These are phyloP conservation scores for Takifugu ocellatus DNA, from an alignment of 2,797 vertebrate genomes.

Conservation along the genomic window DNA sequence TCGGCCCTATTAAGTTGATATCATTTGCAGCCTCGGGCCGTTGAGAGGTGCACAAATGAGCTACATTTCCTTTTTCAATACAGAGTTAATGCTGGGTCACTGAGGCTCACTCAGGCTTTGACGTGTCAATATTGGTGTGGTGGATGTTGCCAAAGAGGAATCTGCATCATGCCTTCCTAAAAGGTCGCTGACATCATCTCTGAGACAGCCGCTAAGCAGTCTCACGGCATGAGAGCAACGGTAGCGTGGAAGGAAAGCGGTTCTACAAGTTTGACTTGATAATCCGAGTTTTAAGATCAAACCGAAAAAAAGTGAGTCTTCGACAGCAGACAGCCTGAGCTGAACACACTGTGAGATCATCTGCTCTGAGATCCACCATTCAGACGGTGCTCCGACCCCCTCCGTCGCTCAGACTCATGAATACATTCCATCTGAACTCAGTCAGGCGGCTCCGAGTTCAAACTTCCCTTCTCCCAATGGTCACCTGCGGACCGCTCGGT, in stretches of 20 bases:
- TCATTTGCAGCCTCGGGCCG: no score
- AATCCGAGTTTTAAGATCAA: neutral
- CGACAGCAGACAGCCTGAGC: neutral
- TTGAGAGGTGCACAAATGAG: no score
- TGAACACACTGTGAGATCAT: no score
- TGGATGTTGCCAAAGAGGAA: conserved; percentile 15
- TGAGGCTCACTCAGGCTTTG: conserved; percentile 38
- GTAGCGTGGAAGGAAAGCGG: no score
- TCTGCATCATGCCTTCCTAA: conserved; percentile 24
- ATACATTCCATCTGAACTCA: conserved; percentile 13
- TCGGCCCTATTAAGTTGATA: no score
- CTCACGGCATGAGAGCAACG: no score
- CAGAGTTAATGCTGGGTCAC: conserved; percentile 23
- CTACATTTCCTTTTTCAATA: no score
- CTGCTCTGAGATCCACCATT: neutral
- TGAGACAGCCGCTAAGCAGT: conserved; percentile 2
- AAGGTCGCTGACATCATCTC: conserved; percentile 17
- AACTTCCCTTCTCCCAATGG: neutral
- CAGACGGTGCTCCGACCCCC: conserved; percentile 24
- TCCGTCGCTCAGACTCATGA: conserved; percentile 24
- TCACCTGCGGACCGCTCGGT: neutral
- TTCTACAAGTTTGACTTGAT: neutral
- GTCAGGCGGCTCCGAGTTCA: neutral
- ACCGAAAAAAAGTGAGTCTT: neutral
- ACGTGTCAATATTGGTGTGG: conserved; percentile 44